phyloP scores from a whole-genome alignment of 2,797 vertebrate genomes.

The Chrysocyon brachyurus region DNA sequence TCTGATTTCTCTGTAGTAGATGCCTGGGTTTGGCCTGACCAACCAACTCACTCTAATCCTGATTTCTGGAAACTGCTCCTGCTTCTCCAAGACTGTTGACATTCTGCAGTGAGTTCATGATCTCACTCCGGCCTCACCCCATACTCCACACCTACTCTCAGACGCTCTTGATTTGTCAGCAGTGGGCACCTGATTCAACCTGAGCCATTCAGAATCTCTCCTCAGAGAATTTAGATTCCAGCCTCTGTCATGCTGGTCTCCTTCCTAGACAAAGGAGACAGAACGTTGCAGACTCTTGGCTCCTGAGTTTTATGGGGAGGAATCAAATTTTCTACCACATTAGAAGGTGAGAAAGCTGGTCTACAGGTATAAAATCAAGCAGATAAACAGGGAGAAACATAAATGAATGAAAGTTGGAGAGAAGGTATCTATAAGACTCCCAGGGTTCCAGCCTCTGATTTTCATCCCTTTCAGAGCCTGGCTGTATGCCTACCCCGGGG shows the following conservation, averaged over 20 bases:
- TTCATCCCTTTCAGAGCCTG: not conserved
- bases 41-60: not conserved
- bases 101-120: not conserved
- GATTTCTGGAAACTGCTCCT: not conserved
- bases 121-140: not conserved
- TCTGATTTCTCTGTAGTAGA: not conserved
- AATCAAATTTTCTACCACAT: not conserved
- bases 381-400: not conserved
- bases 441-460: not conserved
- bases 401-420: not conserved
- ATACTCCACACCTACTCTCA: not conserved
- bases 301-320: not conserved
- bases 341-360: not conserved
- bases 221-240: not conserved
- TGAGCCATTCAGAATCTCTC: not conserved
- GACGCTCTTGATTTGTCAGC: not conserved
- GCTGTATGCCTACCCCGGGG: not conserved
- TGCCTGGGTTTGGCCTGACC: not conserved
- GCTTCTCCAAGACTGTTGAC: not conserved
- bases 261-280: not conserved
- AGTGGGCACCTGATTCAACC: not conserved
- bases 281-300: not conserved
- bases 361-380: not conserved
- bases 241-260: not conserved
- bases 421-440: not conserved